Conservation (phyloP, 2,113 vertebrate genomes). For the Numenius arquata region DNA sequence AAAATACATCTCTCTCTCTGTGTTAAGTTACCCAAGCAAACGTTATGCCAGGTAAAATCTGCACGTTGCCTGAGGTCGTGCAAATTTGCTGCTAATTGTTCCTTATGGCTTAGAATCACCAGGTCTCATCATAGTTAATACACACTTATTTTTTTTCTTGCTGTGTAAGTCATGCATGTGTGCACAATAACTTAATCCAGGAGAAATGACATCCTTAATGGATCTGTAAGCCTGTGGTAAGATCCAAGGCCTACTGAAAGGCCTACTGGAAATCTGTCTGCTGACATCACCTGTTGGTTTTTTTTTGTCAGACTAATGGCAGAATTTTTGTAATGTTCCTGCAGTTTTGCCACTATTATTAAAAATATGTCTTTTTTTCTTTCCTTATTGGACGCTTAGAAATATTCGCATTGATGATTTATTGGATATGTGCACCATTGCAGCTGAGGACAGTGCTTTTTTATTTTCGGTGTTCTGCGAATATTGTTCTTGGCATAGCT, state of each 20-base stretch:
- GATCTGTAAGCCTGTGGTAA: not conserved
- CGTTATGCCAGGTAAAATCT: not conserved
- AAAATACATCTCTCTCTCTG: not conserved
- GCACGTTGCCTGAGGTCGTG: not conserved
- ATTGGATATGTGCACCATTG: not conserved
- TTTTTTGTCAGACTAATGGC: not conserved
- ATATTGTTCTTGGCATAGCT: conserved; percentile 39
- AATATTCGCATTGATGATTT: not conserved
- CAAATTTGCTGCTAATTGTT: not conserved
- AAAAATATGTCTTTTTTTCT: not conserved
- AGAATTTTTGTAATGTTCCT: not conserved
- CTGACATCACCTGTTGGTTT: not conserved
- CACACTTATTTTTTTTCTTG: not conserved
- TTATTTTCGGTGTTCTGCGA: not conserved
- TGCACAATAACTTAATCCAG: not conserved
- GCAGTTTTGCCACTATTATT: not conserved
- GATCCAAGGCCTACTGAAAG: not conserved
- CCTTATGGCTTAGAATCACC: not conserved
- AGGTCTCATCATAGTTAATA: not conserved
- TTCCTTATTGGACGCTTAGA: not conserved
- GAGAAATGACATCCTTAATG: not conserved
- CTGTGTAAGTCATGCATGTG: not conserved
- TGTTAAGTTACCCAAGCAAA: not conserved
- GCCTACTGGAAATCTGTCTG: not conserved
- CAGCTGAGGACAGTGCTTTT: conserved; percentile 5